Conservation (phyloP, 2,797 vertebrate genomes). For the Urosaurus nigricauda region DNA sequence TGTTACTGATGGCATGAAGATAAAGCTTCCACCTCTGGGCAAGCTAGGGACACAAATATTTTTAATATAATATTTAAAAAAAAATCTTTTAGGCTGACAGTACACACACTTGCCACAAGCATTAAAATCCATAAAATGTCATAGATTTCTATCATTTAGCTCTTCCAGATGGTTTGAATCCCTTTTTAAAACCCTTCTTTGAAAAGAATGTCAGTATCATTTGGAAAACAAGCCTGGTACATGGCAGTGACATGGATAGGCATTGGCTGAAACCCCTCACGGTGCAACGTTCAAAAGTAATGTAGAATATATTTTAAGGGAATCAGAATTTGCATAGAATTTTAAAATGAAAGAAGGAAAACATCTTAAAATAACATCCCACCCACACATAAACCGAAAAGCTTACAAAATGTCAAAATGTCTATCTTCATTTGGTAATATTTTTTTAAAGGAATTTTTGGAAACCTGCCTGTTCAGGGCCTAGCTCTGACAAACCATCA, state of each 20-base stretch:
- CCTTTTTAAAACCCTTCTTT: background rate
- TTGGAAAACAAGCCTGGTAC: background rate
- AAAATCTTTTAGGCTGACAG: background rate
- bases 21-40: background rate
- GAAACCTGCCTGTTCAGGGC: too few species aligned
- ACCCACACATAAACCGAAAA: too few species aligned
- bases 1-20: background rate
- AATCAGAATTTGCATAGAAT: background rate
- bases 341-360: conserved; percentile 3
- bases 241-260: background rate
- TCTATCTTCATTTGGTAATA: background rate
- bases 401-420: background rate
- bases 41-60: background rate
- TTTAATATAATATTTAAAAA: too few species aligned
- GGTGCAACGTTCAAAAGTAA: background rate
- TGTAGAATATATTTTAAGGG: background rate
- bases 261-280: background rate
- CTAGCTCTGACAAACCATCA: background rate
- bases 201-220: background rate
- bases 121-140: background rate
- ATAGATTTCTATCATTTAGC: background rate
- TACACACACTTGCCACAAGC: background rate
- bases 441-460: background rate
- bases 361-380: background rate
- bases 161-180: background rate